phyloP scores from a whole-genome alignment of 2,888 invertebrate species.

The Ceraclea dissimilis region DNA sequence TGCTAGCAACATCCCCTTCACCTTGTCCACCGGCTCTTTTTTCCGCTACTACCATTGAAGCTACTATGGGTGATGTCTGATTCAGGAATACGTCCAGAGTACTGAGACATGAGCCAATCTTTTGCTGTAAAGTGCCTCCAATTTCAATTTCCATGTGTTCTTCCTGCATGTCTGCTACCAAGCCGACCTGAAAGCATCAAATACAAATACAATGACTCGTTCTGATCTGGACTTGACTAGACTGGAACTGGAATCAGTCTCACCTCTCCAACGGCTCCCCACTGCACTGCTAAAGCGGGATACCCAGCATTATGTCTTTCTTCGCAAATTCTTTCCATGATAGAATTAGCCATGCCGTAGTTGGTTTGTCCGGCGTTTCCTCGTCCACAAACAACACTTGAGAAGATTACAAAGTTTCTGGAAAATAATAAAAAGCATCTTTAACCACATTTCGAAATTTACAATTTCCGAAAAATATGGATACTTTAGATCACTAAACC shows the following conservation, averaged over 20 bases:
- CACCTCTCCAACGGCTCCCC: constrained; percentile 90
- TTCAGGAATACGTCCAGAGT: constrained; percentile 67
- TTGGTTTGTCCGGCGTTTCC: constrained; percentile 89
- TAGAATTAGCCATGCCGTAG: constrained; percentile 85
- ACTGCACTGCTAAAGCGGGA: constrained; percentile 79
- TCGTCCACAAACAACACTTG: constrained; percentile 84
- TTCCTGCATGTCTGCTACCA: constrained; percentile 69
- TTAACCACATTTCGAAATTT: too few relatives aligned
- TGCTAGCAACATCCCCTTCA: constrained; percentile 61
- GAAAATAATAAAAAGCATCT: constrained; percentile 6
- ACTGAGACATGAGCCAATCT: constrained; percentile 72
- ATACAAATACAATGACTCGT: too few relatives aligned
- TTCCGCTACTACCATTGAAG: constrained; percentile 83
- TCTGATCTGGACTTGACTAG: too few relatives aligned
- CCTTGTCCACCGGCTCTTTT: constrained; percentile 57
- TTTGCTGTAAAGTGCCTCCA: constrained; percentile 78
- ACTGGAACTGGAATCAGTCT: constrained; percentile 28
- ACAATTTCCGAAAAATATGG: too few relatives aligned
- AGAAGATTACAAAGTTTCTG: constrained; percentile 82
- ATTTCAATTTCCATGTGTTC: constrained; percentile 61
- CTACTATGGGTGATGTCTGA: constrained; percentile 57
- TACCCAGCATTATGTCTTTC: constrained; percentile 58
- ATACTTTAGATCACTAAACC: too few relatives aligned
- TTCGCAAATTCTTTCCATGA: constrained; percentile 85
- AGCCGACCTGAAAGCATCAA: constrained; percentile 50